Evolutionary conservation across 2,888 invertebrate species (phyloP).

Genomic region (Chloroclysta siterata): DNA sequence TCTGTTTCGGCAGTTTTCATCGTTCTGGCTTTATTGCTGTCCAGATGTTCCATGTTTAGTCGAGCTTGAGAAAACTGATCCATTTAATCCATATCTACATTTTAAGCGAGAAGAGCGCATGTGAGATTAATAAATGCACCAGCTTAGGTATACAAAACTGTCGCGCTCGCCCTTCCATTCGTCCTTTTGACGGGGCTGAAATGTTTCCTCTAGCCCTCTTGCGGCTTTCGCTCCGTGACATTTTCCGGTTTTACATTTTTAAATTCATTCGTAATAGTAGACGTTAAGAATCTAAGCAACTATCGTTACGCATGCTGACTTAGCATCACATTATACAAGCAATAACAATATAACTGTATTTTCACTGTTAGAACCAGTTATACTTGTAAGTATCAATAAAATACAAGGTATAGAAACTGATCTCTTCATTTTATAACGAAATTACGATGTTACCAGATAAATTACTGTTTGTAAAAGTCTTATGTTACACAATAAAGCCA

Average conservation of each 20-base stretch:
- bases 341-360: constrained; percentile 22
- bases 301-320: constrained; percentile 26
- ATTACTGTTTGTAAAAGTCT: background rate
- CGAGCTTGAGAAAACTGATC: constrained; percentile 30
- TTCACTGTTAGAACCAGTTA: constrained; percentile 12
- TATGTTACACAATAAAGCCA: constrained; percentile 16
- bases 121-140: constrained; percentile 63
- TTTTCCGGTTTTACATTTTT: constrained; percentile 57
- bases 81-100: constrained; percentile 40
- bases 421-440: constrained; percentile 10
- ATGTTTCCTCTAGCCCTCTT: constrained; percentile 53
- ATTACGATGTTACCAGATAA: constrained; percentile 2
- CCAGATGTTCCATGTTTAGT: constrained; percentile 33
- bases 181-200: constrained; percentile 59
- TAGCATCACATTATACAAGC: constrained; percentile 8
- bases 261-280: constrained; percentile 51
- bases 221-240: constrained; percentile 45
- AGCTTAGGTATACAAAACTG: constrained; percentile 49
- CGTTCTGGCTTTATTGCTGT: constrained; percentile 1
- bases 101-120: constrained; percentile 35
- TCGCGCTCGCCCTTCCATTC: constrained; percentile 46
- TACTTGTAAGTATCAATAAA: constrained; percentile 1
- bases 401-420: constrained; percentile 5
- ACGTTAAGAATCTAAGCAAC: constrained; percentile 22
- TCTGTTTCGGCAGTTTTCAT: constrained; percentile 8